Conservation (phyloP, 2,797 vertebrate species). For the Pipistrellus pipistrellus region DNA sequence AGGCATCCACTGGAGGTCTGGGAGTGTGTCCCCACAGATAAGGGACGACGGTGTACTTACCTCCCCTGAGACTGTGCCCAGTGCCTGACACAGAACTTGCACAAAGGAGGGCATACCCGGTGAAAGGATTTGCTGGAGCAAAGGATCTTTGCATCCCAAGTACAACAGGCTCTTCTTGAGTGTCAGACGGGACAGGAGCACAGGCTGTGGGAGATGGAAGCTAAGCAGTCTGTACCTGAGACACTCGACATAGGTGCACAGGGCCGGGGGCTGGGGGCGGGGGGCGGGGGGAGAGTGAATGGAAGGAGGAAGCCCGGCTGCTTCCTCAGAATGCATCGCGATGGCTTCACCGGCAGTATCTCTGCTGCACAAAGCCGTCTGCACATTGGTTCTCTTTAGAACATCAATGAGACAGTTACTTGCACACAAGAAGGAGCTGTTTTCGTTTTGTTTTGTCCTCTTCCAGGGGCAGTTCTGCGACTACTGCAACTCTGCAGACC, state of each 20-base stretch:
- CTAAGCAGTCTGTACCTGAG: background rate
- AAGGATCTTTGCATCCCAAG: background rate
- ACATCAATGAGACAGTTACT: constrained; percentile 17
- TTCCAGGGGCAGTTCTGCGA: constrained; percentile 96
- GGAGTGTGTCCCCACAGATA: background rate
- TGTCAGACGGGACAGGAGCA: background rate
- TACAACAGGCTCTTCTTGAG: background rate
- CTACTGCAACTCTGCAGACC: constrained; percentile 92
- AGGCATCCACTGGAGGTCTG: background rate
- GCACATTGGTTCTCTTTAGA: background rate
- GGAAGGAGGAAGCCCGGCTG: background rate
- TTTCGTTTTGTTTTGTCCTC: background rate
- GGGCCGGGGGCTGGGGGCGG: no score
- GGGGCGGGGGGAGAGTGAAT: background rate
- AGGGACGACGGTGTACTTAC: background rate
- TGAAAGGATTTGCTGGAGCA: background rate
- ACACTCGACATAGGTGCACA: background rate
- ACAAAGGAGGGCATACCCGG: background rate
- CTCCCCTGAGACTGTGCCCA: background rate
- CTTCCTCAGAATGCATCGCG: background rate
- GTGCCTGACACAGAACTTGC: background rate
- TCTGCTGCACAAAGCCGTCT: background rate
- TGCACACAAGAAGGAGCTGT: background rate
- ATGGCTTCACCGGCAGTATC: background rate
- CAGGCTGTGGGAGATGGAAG: background rate